Conservation (phyloP, 2,888 invertebrate species). For the Smittia sp. region DNA sequence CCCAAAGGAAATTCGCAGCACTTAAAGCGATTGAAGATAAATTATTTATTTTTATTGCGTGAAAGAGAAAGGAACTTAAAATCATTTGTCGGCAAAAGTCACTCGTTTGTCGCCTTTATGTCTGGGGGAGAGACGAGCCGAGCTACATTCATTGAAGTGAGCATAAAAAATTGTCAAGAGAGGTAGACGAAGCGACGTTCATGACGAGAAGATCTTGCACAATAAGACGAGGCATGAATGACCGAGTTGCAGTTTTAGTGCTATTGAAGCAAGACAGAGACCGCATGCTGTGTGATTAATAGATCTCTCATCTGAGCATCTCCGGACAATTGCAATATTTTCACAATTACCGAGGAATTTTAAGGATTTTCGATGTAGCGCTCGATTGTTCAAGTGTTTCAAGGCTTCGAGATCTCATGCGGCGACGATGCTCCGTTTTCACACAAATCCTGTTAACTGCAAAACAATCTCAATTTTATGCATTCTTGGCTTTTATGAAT, state of each 20-base stretch:
- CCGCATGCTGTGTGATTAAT: constrained; percentile 27
- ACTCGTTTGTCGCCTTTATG: constrained; percentile 26
- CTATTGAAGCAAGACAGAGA: constrained; percentile 14
- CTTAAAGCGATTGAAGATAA: not conserved
- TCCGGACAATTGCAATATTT: constrained; percentile 24
- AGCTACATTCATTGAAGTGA: constrained; percentile 9
- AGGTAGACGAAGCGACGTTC: not conserved
- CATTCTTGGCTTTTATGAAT: not conserved
- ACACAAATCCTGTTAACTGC: constrained; percentile 3
- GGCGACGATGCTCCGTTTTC: constrained; percentile 19
- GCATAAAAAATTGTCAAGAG: constrained; percentile 35
- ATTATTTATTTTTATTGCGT: not conserved
- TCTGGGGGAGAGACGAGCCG: constrained; percentile 1
- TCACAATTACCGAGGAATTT: constrained; percentile 20
- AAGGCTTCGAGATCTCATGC: constrained; percentile 12
- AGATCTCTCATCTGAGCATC: not conserved
- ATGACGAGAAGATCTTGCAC: not conserved
- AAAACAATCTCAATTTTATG: constrained; percentile 23
- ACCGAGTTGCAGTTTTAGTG: constrained; percentile 24
- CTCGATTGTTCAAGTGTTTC: not conserved
- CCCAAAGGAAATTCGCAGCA: not conserved
- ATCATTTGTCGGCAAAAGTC: too few relatives aligned
- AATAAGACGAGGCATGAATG: not conserved
- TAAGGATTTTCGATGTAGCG: not conserved
- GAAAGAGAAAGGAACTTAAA: not conserved